Conservation (phyloP, 2,888 invertebrate genomes). For the Amphipoea lucens region DNA sequence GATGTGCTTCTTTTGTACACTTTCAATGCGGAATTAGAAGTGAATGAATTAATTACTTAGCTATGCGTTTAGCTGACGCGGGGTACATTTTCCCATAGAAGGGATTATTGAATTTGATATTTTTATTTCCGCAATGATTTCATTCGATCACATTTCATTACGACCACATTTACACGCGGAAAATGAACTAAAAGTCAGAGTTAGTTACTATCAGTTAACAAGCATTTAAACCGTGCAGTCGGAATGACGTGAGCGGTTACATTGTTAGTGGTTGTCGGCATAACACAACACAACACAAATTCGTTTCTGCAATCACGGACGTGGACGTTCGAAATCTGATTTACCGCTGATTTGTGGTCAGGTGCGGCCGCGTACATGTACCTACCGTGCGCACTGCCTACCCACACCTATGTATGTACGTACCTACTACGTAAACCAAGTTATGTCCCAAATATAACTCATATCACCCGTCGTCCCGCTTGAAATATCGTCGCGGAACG, state of each 20-base stretch:
- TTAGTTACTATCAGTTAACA: constrained; percentile 41
- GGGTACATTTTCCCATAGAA: not conserved
- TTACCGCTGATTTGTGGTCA: constrained; percentile 88
- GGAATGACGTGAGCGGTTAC: constrained; percentile 73
- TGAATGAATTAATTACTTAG: constrained; percentile 60
- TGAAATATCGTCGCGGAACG: constrained; percentile 57
- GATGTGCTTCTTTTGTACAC: constrained; percentile 58
- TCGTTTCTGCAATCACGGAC: constrained; percentile 86
- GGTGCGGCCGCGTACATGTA: constrained; percentile 67
- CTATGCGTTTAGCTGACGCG: constrained; percentile 24
- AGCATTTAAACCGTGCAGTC: constrained; percentile 58
- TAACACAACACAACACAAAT: constrained; percentile 78
- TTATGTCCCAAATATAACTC: constrained; percentile 59
- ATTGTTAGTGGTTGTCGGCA: constrained; percentile 76
- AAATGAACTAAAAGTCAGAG: not conserved
- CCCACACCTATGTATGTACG: constrained; percentile 19
- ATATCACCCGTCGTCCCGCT: constrained; percentile 55
- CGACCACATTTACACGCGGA: not conserved
- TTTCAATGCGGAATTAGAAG: constrained; percentile 52
- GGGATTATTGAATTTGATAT: not conserved
- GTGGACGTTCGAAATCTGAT: constrained; percentile 86
- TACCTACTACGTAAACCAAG: constrained; percentile 44
- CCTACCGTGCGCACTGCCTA: constrained; percentile 50
- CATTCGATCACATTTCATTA: not conserved
- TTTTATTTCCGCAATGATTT: constrained; percentile 25